phyloP scores from a whole-genome alignment of 2,113 vertebrate species.

The Zootoca vivipara region DNA sequence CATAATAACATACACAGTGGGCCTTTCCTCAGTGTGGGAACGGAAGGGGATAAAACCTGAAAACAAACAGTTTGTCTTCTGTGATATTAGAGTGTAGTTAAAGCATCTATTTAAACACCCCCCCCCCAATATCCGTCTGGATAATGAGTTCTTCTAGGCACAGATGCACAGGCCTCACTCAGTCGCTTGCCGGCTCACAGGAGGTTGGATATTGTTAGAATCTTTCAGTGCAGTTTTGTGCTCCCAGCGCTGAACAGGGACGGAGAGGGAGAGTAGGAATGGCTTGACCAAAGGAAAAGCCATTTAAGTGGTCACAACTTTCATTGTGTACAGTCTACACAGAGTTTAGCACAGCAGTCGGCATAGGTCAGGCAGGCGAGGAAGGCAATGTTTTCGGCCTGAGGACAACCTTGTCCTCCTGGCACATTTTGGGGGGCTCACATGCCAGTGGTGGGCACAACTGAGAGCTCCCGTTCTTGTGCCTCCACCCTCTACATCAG shows the following conservation, averaged over 20 bases:
- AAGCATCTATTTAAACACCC: conserved; percentile 31
- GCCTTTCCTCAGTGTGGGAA: not conserved
- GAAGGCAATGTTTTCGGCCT: no score
- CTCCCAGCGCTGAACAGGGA: not conserved
- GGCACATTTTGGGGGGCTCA: no score
- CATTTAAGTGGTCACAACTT: no score
- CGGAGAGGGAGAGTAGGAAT: not conserved
- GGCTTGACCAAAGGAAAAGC: not conserved
- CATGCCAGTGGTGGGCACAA: no score
- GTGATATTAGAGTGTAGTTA: conserved; percentile 42
- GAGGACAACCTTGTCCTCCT: no score
- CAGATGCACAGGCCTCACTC: no score
- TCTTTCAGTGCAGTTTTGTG: not conserved
- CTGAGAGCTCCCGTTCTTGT: no score
- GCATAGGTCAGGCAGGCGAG: no score
- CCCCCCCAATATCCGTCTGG: conserved; percentile 28
- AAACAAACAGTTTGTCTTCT: conserved; percentile 57
- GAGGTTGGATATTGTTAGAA: not conserved
- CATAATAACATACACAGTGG: conserved; percentile 45
- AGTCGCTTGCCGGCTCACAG: not conserved
- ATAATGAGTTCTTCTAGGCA: conserved; percentile 39
- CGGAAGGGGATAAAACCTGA: conserved; percentile 26
- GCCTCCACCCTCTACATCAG: no score
- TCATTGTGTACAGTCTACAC: no score
- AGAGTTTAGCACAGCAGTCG: no score